Base-by-base conservation (phyloP, 2,888 invertebrate species). In the Drosophila melanosoma region DNA sequence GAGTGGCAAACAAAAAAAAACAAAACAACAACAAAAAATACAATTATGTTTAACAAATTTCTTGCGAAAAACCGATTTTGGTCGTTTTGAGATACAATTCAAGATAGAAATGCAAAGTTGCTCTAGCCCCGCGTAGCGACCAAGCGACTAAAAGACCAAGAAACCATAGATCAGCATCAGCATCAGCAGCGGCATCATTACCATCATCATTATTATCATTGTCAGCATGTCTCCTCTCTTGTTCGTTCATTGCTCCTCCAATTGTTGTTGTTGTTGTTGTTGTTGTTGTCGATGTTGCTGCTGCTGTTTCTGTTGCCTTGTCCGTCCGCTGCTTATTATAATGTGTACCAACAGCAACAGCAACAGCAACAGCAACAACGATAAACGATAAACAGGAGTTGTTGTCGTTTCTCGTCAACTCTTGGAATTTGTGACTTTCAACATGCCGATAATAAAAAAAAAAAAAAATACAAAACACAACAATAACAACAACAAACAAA, bases 401-500 rank as follows among this genome's bases (percentile, higher is more conserved):
- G 63, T 74, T 73, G 56, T 70, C 61, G 62, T 72, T 71, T 42
- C 60, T 65, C 48, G 51, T 51, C 66, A 57, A 48, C 67, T 72
- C 64, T 74, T 68, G 65, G 71, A 65, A 74, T 79, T 77, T 75
- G 74, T 70, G 79, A 79, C 75, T 79, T 79, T 79, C 71, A 64
- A 78, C 77, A 77, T 64, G 74, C 78, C 69, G 71, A 79, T 71
- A 66, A 75, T 70, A 79, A 74, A 53, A 65, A 71, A 51, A 58
- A 66, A 68, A 79, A 74, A 53, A 65, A 40, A 56, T 29, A 73
- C 79, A 74, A 68, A 82, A 80, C 69, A 75, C 45, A 45, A 69
- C 72, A 62, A 66, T 29, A 38, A 17, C n/a, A n/a, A 20, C 49
- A 59, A 52, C 10, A 40, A 54, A 15, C 45, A 51, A 52, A 51